Base-by-base conservation (phyloP, 2,797 vertebrate genomes). In the Cuniculus paca region DNA sequence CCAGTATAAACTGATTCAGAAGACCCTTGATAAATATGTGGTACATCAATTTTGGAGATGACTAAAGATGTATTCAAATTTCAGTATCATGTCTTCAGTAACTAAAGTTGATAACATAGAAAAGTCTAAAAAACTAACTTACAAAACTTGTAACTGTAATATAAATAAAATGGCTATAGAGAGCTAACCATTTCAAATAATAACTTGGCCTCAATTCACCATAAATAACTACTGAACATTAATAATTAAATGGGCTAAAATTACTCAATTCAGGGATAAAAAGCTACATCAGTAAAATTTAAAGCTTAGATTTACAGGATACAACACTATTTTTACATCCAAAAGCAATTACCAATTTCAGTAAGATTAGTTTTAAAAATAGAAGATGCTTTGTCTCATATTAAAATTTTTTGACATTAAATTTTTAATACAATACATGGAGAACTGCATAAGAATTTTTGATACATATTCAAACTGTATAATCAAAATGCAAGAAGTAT, bases 161-260 rank as follows among this genome's bases (percentile, higher is more conserved):
- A 97, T 94, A 98, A 98, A 96, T 95, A 95, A 97, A 98, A 98
- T 97, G 97, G 95, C 75, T 96, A 36, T 88, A 96, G 34, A 96
- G 34, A 96, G 56, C 48, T 90, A 97, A 96, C 74, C 88, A 94
- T 85, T 97, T 98, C 85, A 97, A 96, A 86, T 97, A 98, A 36
- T 79, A 97, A 96, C 86, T 60, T 97, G 70, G 95, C 97, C 96
- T 98, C 91, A 98, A 97, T 88, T 96, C 92, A 97, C 75, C 63
- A 95, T 91, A 95, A 84, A 13, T 42, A 97, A 90, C 42, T 96
- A 28, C 88, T 31, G 17, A 52, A 78, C 54, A 79, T 4, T 70
- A 31, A 36, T 7, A 81, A 63, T 60, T 92, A 81, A 14, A 94
- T 34, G 78, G 74, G 72, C 84, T 95, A 70, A 90, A 79, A 91